These are phyloP conservation scores for Procavia capensis DNA, from an alignment of 2,113 vertebrate species.

Conservation along the genomic window DNA sequence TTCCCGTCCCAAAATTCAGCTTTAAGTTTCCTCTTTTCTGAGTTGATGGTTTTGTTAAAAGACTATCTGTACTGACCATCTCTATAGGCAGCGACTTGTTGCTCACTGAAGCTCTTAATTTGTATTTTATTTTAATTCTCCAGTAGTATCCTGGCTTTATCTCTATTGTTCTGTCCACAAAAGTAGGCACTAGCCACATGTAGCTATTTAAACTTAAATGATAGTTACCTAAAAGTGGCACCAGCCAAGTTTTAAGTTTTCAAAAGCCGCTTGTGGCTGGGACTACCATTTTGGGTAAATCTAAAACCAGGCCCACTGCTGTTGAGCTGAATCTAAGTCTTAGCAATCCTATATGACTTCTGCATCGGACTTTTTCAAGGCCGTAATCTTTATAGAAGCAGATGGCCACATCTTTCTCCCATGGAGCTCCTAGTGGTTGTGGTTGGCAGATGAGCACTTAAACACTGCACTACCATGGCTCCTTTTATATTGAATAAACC, in stretches of 20 bases:
- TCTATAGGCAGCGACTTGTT: not conserved
- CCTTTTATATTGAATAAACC: too few species aligned
- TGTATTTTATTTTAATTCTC: not conserved
- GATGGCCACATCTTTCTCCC: too few species aligned
- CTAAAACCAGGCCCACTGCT: too few species aligned
- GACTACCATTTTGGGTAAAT: not conserved
- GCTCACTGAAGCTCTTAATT: not conserved
- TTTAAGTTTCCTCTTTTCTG: not conserved
- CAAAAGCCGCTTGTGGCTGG: not conserved
- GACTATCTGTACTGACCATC: not conserved
- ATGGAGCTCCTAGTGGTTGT: too few species aligned
- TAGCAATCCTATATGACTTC: too few species aligned
- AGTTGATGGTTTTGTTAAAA: not conserved
- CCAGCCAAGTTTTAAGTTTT: not conserved
- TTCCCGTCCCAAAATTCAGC: not conserved
- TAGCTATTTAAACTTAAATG: not conserved
- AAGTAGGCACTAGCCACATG: not conserved
- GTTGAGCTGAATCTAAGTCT: too few species aligned
- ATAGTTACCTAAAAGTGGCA: not conserved
- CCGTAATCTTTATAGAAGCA: too few species aligned
- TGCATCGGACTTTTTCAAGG: too few species aligned
- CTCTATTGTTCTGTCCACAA: not conserved
- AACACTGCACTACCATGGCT: too few species aligned
- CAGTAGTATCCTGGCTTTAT: not conserved
- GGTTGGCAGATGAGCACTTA: too few species aligned